Conservation (phyloP, 92 coral and sea anemone species). For the Paragorgia papillata region DNA sequence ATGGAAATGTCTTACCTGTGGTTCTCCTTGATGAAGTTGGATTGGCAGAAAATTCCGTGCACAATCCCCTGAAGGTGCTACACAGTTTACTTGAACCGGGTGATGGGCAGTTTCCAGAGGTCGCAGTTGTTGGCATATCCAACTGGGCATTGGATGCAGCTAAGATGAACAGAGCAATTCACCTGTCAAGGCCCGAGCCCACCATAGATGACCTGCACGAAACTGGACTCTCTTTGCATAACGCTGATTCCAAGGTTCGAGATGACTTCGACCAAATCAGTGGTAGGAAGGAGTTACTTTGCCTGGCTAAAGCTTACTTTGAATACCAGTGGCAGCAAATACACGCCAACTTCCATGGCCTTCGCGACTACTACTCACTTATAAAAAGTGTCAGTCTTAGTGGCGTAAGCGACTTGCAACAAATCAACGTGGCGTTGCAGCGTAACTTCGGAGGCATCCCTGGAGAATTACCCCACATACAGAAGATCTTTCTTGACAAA, state of each 20-base stretch:
- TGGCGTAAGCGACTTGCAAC: conserved; percentile 31
- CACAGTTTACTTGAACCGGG: conserved; percentile 93
- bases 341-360: conserved; percentile 42
- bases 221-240: conserved; percentile 40
- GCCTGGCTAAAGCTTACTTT: conserved; percentile 47
- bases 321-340: conserved; percentile 48
- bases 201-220: conserved; percentile 45
- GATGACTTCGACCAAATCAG: conserved; percentile 3
- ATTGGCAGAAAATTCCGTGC: conserved; percentile 90
- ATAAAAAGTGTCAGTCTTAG: conserved; percentile 42
- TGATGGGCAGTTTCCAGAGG: conserved; percentile 80
- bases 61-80: conserved; percentile 91
- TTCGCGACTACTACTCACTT: conserved; percentile 52
- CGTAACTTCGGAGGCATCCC: conserved; percentile 54
- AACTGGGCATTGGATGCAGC: conserved; percentile 87
- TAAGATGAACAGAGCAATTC: conserved; percentile 64
- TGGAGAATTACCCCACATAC: conserved; percentile 48
- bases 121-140: conserved; percentile 98
- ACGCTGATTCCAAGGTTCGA: conserved; percentile 7
- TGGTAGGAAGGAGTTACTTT: conserved; percentile 32
- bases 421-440: conserved; percentile 43
- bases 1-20: conserved; percentile 86
- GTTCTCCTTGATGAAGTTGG: conserved; percentile 98
- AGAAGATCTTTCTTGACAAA: conserved; percentile 64
- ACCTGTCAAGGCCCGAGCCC: conserved; percentile 60